Percentiles rank a stretch among this genome's conserved stretches.
Conservation (phyloP, 30 jellyfish, hydroid and myxozoan species). For the Nemopilema nomurai region DNA sequence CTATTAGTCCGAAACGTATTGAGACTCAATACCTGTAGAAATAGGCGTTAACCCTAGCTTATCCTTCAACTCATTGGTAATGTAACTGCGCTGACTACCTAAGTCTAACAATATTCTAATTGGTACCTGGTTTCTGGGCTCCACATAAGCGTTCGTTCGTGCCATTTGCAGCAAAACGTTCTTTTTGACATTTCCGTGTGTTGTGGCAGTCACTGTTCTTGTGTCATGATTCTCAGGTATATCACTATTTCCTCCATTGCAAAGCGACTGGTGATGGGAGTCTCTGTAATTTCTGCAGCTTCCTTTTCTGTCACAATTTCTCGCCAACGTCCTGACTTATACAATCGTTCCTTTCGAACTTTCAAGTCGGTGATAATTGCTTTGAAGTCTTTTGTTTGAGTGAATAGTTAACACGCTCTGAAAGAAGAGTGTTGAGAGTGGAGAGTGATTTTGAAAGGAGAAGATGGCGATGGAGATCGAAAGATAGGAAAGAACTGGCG, state of each 20-base stretch:
- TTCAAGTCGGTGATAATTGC: neutral
- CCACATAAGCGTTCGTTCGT: slow-evolving; percentile 13
- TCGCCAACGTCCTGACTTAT: slow-evolving; percentile 35
- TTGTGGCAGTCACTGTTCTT: neutral
- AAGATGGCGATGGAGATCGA: no score
- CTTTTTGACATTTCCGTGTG: neutral
- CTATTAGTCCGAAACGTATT: slow-evolving; percentile 51
- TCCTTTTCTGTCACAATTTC: slow-evolving; percentile 1
- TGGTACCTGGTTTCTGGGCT: neutral
- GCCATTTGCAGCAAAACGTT: slow-evolving; percentile 29
- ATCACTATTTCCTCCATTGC: neutral
- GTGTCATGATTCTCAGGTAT: slow-evolving; percentile 5
- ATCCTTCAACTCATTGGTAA: slow-evolving; percentile 32
- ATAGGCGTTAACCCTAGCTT: slow-evolving; percentile 17
- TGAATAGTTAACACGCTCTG: no score
- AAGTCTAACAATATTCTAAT: slow-evolving; percentile 31
- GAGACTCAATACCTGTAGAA: slow-evolving; percentile 9
- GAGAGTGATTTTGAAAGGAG: no score
- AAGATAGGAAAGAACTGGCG: no score
- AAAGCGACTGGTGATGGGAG: neutral
- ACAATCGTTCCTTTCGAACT: neutral
- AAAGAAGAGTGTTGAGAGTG: no score
- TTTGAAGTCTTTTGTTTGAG: no score
- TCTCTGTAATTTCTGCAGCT: slow-evolving; percentile 17
- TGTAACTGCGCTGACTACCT: slow-evolving; percentile 66